Conservation (phyloP, 2,797 vertebrate species). For the Hippopotamyrus pictus region DNA sequence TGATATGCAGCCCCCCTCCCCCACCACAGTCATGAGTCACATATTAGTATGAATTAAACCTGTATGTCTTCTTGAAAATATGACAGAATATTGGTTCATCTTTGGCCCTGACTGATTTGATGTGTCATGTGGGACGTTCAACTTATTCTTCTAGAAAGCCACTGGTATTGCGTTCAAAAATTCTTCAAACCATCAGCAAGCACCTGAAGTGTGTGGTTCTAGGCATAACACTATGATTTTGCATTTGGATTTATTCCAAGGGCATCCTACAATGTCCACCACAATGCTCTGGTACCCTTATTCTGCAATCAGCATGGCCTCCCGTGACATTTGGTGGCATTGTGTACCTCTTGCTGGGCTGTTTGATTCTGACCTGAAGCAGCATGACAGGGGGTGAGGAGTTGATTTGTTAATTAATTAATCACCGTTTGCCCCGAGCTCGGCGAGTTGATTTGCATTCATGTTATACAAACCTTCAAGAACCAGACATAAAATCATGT, state of each 20-base stretch:
- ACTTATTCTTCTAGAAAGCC: neutral
- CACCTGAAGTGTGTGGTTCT: neutral
- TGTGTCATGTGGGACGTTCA: neutral
- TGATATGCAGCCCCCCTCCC: neutral
- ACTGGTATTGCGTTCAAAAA: neutral
- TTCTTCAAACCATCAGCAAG: neutral
- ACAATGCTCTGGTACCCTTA: neutral
- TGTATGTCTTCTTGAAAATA: neutral
- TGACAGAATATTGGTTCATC: neutral
- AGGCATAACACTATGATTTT: neutral
- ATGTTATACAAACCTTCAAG: neutral
- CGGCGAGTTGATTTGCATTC: neutral
- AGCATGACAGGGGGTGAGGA: neutral
- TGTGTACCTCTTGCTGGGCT: neutral
- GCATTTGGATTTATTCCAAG: neutral
- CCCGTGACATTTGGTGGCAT: neutral
- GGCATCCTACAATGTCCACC: neutral
- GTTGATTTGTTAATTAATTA: neutral
- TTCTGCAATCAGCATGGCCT: neutral
- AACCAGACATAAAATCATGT: neutral
- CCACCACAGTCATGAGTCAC: neutral
- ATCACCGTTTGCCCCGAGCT: neutral
- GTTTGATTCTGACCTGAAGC: neutral
- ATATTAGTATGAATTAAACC: conserved; percentile 4
- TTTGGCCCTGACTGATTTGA: neutral